Base-by-base conservation (phyloP, 2,888 invertebrate genomes). In the Holacanthella duospinosa region DNA sequence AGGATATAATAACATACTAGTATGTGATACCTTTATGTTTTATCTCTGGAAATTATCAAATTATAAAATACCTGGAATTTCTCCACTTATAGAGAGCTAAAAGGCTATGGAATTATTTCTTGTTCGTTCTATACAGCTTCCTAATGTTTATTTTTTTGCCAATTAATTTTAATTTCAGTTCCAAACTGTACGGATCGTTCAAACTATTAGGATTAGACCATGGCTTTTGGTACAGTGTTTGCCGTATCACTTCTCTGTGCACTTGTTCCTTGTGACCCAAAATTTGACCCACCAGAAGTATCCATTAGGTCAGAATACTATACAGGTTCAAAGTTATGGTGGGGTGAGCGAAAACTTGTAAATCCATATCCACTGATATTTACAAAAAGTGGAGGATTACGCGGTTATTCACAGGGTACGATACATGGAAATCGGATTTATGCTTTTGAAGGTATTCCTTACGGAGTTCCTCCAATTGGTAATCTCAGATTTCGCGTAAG, bases 401-500 rank as follows among this genome's bases (percentile, higher is more conserved):
- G 61, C n/a, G 66, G 66, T 1, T 66, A 64, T 44, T 60, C 64
- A 19, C 59, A 60, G 62, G 58, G 55, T 19, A 59, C 62, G 2
- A 36, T 57, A 2, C 4, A 21, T 12, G 64, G 62, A 1, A 58
- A 59, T n/a, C 28, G 29, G 12, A 25, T 66, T n/a, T 59, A 28
- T 55, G 64, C 66, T 9, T 66, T 66, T 59, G 64, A 66, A 36
- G 61, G 64, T 1, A 64, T 67, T 21, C 66, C 54, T 4, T 66
- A 53, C 55, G 64, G 48, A 21, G 57, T 62, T n/a, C 64, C 64
- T 24, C 64, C 66, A 1, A 27, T 61, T 19, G 60, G 58, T 2
- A 19, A 60, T 24, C 48, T 59, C 1, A 16, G 66, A 26, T 66
- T 66, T 59, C 27, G 61, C 24, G 66, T 66, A 64, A 29, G 55